phyloP scores from a whole-genome alignment of 2,888 invertebrate species.

The Andrena praecox region DNA sequence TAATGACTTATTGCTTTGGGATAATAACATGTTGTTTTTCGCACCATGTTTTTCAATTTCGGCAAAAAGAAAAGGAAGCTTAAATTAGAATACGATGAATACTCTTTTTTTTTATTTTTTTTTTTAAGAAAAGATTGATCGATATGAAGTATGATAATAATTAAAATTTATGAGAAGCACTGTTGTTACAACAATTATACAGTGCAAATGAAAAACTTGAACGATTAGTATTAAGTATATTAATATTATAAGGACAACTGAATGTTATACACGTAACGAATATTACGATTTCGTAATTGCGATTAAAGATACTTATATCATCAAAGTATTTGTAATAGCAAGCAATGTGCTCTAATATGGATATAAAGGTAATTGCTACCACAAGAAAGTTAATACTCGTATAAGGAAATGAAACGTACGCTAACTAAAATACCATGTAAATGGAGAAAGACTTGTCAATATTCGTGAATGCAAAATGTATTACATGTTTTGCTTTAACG shows the following conservation, averaged over 20 bases:
- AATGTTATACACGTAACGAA: constrained; percentile 59
- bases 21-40: constrained; percentile 19
- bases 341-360: constrained; percentile 23
- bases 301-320: neutral
- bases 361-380: constrained; percentile 14
- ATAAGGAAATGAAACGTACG: constrained; percentile 1
- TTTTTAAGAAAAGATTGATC: neutral
- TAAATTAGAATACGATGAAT: neutral
- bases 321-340: constrained; percentile 10
- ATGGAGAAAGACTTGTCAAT: constrained; percentile 9
- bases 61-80: neutral
- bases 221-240: constrained; percentile 26
- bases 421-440: constrained; percentile 1
- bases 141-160: constrained; percentile 10
- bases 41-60: constrained; percentile 23
- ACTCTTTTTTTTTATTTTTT: neutral
- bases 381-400: neutral
- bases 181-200: constrained; percentile 28
- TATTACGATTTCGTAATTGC: constrained; percentile 16
- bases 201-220: constrained; percentile 29
- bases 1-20: constrained; percentile 23
- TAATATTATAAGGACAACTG: constrained; percentile 29
- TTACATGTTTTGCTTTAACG: constrained; percentile 20
- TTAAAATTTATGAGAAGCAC: constrained; percentile 27
- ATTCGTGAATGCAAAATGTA: constrained; percentile 13